phyloP scores from a whole-genome alignment of 53 echinoderm and acorn worm genomes.

The Luidia sarsii region DNA sequence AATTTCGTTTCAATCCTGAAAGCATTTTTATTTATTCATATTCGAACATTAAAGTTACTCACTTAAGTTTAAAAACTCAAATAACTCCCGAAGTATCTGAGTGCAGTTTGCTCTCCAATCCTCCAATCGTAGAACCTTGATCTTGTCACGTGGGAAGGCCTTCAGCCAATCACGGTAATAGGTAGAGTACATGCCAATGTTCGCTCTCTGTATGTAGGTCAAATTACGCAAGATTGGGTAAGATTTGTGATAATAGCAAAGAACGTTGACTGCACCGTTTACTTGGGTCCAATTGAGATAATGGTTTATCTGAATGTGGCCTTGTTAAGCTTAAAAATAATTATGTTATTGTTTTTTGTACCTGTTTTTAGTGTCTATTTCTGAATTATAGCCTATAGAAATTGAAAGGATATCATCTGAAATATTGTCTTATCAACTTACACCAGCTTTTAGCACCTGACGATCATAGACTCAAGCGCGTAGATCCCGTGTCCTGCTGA shows the following conservation, averaged over 20 bases:
- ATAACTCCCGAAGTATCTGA: conserved; percentile 26
- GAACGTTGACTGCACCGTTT: no score
- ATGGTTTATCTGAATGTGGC: no score
- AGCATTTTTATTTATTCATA: background rate
- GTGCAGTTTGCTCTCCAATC: conserved; percentile 49
- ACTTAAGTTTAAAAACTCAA: conserved; percentile 48
- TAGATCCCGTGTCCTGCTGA: background rate
- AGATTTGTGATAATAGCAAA: no score
- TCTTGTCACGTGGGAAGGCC: conserved; percentile 59
- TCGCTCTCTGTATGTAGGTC: background rate
- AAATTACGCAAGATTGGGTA: no score
- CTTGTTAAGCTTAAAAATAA: no score
- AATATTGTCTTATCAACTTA: no score
- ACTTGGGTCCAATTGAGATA: no score
- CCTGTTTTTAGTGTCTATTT: no score
- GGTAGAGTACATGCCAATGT: conserved; percentile 26
- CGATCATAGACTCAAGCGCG: conserved; percentile 13
- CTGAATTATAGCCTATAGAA: no score
- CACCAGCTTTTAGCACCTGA: background rate
- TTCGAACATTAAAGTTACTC: conserved; percentile 2
- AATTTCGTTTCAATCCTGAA: background rate
- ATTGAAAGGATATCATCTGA: no score
- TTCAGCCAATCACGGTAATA: conserved; percentile 68
- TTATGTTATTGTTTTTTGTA: no score
- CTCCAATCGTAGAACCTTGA: conserved; percentile 59